Evolutionary conservation across 1,140 invertebrate species (phyloP), one percentile per base, ranked within the genome.

Genomic region (Anagrus nilaparvatae): DNA sequence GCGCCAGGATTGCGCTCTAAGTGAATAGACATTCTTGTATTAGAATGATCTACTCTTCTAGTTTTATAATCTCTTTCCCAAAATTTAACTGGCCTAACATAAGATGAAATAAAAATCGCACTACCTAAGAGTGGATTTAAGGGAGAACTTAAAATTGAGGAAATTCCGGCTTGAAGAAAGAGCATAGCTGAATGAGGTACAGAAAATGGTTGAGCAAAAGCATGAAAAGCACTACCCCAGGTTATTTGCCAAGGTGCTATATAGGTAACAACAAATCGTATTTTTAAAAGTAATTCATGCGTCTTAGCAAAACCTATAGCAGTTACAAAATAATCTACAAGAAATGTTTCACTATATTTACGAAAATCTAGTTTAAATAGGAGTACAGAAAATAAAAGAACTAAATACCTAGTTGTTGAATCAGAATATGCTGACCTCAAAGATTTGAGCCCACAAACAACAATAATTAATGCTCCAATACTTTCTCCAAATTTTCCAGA

Each of bases 191-290:
- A 97, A 68, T 99, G 95, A 21, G 96, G 96, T 20, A 98, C 92
- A 44, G 87, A 92, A 63, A 98, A 97, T 1, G 96, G 96, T 65
- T 99, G 96, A 31, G 95, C 96, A 66, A 99, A 98, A 2, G 95
- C 96, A 63, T 99, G 96, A 62, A 99, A 99, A 6, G 96, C 95
- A 28, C 90, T 96, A 10, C 96, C 96, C 96, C 96, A 99, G 0
- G 94, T 96, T 27, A 99, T 98, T 70, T 98, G 95, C 95, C 95
- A 99, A 1, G 96, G 96, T 6, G 96, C 95, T 40, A 98, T 96
- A 69, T 99, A 99, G 1, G 91, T 97, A 32, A 97, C 84, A 23
- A 99, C 88, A 70, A 99, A 99, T 57, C 96, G 85, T 25, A 97
- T 73, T 71, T 93, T 93, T 0, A 92, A 69, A 12, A 91, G 54